Base-by-base conservation (phyloP, 2,113 vertebrate species). In the Alethe diademata region DNA sequence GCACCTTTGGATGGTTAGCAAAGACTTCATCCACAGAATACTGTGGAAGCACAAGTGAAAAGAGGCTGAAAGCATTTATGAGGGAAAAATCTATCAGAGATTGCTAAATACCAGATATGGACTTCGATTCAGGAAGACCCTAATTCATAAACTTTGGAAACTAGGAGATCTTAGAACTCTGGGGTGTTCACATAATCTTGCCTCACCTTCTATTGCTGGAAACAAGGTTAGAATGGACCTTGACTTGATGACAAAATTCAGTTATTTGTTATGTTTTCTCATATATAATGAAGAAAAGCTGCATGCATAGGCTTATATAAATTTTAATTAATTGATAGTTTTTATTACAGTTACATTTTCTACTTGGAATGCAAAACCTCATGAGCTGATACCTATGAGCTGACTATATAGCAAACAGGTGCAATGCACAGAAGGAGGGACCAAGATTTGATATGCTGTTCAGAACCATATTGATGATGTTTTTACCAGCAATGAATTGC, bases 91-190 rank as follows among this genome's bases (percentile, higher is more conserved):
- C 13, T 57, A 1, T 67, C 4, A 24, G n/a, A 38, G 33, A 33
- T 10, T 89, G 11, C 14, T 35, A 57, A 71, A 60, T 56, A 60
- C 28, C 43, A 57, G 12, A 58, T 0, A 2, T 1, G 0, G 9
- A 43, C 26, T 61, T 69, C 66, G 35, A 57, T 43, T 79, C 38
- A 87, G 31, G n/a, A 82, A 78, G 40, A 48, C 4, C 0, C 3
- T 20, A 36, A 82, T 60, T 40, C 33, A 60, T 5, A 69, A 78
- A 64, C 36, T 78, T 65, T 65, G 38, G 36, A 90, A 93, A 53
- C 6, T 1, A 31, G 11, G 18, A 75, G 22, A 67, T 76, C 19
- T 53, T 43, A 50, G 53, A 67, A 67, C 7, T 48, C 54, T 47
- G 28, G 6, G 12, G 11, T 48, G 9, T 72, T 80, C 22, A 17